Evolutionary conservation across 1,140 invertebrate genomes (phyloP).

Genomic region (Brachionus rotundiformis): DNA sequence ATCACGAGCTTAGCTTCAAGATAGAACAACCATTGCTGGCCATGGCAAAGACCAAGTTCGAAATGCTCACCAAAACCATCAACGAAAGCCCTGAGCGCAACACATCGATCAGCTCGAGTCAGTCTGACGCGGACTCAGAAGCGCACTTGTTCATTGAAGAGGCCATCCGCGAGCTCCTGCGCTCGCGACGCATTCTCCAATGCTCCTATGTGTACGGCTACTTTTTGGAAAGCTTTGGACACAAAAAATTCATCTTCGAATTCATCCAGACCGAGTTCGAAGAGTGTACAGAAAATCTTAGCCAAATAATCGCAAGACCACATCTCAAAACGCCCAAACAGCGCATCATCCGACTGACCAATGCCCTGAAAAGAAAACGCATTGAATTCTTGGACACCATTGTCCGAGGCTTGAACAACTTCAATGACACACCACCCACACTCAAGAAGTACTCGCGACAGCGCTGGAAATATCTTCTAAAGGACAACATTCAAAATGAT

Average conservation of each 20-base stretch:
- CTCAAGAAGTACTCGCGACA: constrained; percentile 61
- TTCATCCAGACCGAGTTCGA: constrained; percentile 74
- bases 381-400: constrained; percentile 72
- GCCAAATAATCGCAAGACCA: constrained; percentile 71
- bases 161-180: constrained; percentile 70
- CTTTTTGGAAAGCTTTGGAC: constrained; percentile 71
- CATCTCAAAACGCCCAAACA: constrained; percentile 70
- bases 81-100: neutral
- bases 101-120: neutral
- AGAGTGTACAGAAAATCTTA: constrained; percentile 71
- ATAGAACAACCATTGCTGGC: constrained; percentile 70
- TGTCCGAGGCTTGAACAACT: constrained; percentile 69
- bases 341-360: constrained; percentile 70
- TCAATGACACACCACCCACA: constrained; percentile 70
- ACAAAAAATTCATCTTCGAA: constrained; percentile 73
- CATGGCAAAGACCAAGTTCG: constrained; percentile 66
- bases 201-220: constrained; percentile 73
- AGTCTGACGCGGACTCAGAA: neutral
- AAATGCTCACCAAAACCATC: constrained; percentile 38
- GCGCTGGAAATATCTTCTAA: constrained; percentile 51
- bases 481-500: constrained; percentile 50
- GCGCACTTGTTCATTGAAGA: constrained; percentile 70
- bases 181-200: constrained; percentile 70
- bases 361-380: constrained; percentile 68
- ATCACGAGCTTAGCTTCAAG: constrained; percentile 71